These are phyloP conservation scores for Phytoseiulus persimilis DNA, from an alignment of 2,888 invertebrate species.

Conservation along the genomic window DNA sequence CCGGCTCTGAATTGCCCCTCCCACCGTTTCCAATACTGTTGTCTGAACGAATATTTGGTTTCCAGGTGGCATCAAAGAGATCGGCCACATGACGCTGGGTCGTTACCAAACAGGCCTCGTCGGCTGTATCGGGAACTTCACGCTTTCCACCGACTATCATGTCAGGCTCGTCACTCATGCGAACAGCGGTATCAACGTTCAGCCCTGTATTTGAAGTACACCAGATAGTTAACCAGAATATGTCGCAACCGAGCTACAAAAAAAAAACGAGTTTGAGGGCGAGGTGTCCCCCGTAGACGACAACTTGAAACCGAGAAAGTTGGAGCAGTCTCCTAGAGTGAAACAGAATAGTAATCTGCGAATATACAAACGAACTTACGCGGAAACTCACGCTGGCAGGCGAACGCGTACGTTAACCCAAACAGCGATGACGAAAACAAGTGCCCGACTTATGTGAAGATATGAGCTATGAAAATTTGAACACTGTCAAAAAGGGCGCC, in stretches of 20 bases:
- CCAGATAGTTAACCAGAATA: not conserved
- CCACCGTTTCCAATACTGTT: constrained; percentile 35
- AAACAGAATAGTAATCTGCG: too few species aligned
- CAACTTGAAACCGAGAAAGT: too few species aligned
- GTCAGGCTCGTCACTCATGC: constrained; percentile 60
- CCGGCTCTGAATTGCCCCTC: not conserved
- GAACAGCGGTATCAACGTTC: constrained; percentile 56
- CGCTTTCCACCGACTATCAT: constrained; percentile 68
- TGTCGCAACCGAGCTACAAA: not conserved
- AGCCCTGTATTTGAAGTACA: constrained; percentile 48
- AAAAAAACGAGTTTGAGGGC: too few species aligned
- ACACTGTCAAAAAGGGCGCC: too few species aligned
- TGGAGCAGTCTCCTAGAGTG: too few species aligned
- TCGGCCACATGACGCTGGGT: constrained; percentile 55
- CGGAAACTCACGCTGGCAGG: not conserved
- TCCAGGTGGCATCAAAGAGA: constrained; percentile 70
- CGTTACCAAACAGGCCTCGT: constrained; percentile 66
- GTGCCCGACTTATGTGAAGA: constrained; percentile 35
- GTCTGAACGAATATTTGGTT: constrained; percentile 33
- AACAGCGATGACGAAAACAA: constrained; percentile 1
- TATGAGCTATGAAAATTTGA: not conserved
- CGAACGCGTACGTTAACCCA: not conserved
- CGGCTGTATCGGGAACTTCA: constrained; percentile 74
- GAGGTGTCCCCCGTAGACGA: too few species aligned
- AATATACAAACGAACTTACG: too few species aligned